A percentile compares a stretch with the other conserved stretches of the same genome.
Evolutionary conservation across 2,888 invertebrate species (phyloP).

Genomic region (Campoplex capitator): DNA sequence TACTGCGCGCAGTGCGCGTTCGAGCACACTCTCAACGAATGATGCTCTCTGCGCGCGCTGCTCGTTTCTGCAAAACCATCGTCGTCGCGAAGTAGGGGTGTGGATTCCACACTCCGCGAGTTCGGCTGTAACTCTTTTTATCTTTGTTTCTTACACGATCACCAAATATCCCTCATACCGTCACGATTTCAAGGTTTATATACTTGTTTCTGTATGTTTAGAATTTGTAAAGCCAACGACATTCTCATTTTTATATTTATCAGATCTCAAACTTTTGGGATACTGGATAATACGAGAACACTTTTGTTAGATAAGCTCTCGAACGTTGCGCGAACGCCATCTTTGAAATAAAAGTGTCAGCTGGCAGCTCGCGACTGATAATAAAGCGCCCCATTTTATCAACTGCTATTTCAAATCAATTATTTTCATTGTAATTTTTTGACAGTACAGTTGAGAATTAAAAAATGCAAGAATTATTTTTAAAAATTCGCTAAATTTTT

Average conservation of each 20-base stretch:
- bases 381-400: neutral
- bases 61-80: constrained; percentile 43
- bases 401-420: neutral
- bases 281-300: neutral
- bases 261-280: neutral
- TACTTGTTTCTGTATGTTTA: neutral
- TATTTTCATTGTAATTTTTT: neutral
- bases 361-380: neutral
- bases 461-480: neutral
- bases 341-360: neutral
- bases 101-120: constrained; percentile 18
- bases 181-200: neutral
- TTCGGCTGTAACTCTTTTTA: neutral
- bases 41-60: constrained; percentile 50
- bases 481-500: neutral
- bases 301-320: neutral
- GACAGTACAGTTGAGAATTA: neutral
- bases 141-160: neutral
- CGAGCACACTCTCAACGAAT: constrained; percentile 42
- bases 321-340: neutral
- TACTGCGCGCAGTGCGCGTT: constrained; percentile 55
- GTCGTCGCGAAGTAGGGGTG: constrained; percentile 22
- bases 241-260: neutral
- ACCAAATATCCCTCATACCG: neutral
- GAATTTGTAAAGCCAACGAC: neutral